phyloP scores from a whole-genome alignment of 2,797 vertebrate genomes.

The Protosalanx chinensis region DNA sequence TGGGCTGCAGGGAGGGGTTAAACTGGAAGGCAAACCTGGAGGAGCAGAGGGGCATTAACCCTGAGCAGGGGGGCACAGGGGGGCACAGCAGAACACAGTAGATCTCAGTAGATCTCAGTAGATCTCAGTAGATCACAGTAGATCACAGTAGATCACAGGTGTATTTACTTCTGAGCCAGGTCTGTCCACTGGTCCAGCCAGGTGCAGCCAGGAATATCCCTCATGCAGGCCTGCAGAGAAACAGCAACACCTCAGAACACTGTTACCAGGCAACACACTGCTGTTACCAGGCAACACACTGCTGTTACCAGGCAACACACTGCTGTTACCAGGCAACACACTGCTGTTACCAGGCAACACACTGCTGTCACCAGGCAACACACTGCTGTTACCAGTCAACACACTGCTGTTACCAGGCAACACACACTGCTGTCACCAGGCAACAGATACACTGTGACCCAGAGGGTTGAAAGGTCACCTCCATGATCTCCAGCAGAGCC shows the following conservation, averaged over 20 bases:
- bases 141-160: neutral
- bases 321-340: too few species aligned
- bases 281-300: too few species aligned
- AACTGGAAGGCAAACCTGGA: conserved; percentile 99
- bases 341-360: neutral
- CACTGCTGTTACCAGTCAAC: neutral
- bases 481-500: conserved; percentile 97
- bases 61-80: too few species aligned
- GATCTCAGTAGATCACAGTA: too few species aligned
- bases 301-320: neutral
- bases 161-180: conserved; percentile 90
- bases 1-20: conserved; percentile 95
- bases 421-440: neutral
- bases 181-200: conserved; percentile 99
- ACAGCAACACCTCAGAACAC: neutral
- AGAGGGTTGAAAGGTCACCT: conserved; percentile 70
- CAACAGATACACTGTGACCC: too few species aligned
- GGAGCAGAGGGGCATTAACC: too few species aligned
- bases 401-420: too few species aligned
- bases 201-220: conserved; percentile 96
- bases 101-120: too few species aligned
- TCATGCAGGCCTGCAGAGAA: conserved; percentile 90
- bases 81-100: too few species aligned
- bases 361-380: too few species aligned
- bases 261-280: neutral